Base-by-base conservation (phyloP, 2,888 invertebrate species). In the Aleiodes alternator region DNA sequence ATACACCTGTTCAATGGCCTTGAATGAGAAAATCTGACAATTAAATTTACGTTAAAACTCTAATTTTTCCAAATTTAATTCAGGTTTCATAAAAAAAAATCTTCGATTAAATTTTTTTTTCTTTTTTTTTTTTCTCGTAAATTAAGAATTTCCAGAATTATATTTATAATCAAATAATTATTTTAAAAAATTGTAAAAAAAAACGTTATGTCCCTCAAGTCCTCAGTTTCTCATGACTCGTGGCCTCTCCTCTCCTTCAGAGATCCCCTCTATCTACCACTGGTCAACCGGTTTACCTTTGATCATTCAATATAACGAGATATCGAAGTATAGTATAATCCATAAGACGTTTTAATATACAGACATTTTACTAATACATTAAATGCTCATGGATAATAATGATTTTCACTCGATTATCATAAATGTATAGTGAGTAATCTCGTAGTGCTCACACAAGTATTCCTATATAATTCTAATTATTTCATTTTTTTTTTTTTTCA, bases 261-360 rank as follows among this genome's bases (percentile, higher is more conserved):
- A 76, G 79, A 72, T 43, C 73, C 66, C 73, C 76, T 75, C 73
- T 57, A 73, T 76, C 76, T 73, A 74, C 75, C 69, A 73, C 74
- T 82, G 80, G 80, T 77, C 84, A 87, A 87, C 87, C 87, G 87
- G 87, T 87, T 87, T 87, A 86, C 86, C 86, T 87, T 87, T 86
- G 84, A 87, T 87, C 86, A 85, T 86, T 86, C 84, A 84, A 87
- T 86, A 85, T 83, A 80, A 56, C 74, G 55, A 71, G 70, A 76
- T 69, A 75, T 69, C 57, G 66, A 57, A 72, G 50, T 51, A 53
- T 56, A 66, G 14, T 53, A 31, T 43, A 53, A 38, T 38, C 66
- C 59, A 61, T 43, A 68, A 61, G 53, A 69, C 69, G 56, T 53
- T 16, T 23, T 43, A 64, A 64, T 55, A 75, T 83, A 83, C 81